Percentiles rank a stretch among this genome's conserved stretches.
Conservation (phyloP, 2,113 vertebrate species). For the Odobenus rosmarus region DNA sequence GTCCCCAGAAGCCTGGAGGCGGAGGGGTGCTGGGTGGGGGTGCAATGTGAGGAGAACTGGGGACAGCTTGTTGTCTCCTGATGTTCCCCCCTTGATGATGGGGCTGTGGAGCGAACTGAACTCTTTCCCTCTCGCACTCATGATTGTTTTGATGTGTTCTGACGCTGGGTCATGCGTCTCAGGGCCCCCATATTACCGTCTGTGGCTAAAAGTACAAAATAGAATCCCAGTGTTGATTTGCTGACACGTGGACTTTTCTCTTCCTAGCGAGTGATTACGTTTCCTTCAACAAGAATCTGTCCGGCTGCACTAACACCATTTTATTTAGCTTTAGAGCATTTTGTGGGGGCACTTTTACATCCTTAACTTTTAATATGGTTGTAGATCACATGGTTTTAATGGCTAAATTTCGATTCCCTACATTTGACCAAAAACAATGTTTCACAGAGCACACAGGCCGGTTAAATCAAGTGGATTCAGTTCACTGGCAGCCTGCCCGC, state of each 20-base stretch:
- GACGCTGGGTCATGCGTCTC: neutral
- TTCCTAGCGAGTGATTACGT: neutral
- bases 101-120: neutral
- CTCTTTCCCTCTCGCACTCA: conserved; percentile 29
- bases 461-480: conserved; percentile 84
- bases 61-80: neutral
- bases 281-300: conserved; percentile 53
- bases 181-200: neutral
- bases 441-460: conserved; percentile 83
- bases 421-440: conserved; percentile 81
- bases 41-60: neutral
- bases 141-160: neutral
- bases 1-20: neutral
- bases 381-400: conserved; percentile 79
- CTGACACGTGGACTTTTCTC: neutral
- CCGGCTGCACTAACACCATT: neutral
- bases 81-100: neutral
- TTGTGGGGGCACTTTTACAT: conserved; percentile 70
- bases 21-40: neutral
- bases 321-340: conserved; percentile 62
- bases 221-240: neutral
- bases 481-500: conserved; percentile 79
- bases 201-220: neutral
- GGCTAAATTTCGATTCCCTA: conserved; percentile 77
- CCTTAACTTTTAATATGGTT: conserved; percentile 75